Base-by-base conservation (phyloP, 2,888 invertebrate species). In the Napeogenes sylphis region DNA sequence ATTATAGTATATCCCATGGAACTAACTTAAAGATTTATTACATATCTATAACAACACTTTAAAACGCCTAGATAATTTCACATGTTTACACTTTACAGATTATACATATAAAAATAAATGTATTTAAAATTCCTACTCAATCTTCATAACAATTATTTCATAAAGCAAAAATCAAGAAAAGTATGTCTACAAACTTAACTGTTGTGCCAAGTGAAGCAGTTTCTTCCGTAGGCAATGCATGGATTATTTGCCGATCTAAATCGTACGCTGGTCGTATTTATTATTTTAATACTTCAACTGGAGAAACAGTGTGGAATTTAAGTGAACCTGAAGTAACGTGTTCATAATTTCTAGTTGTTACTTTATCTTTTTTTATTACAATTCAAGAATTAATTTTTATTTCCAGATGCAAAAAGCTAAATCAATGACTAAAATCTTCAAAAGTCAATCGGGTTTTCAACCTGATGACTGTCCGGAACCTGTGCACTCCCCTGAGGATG, bases 241-340 rank as follows among this genome's bases (percentile, higher is more conserved):
- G 88, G 87, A 69, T 84, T 61, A 66, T 82, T 45, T 79, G 79
- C 66, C 75, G 78, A 58, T 89, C 89, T 4, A 84, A 78, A 67
- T 79, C 83, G 3, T 76, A 81, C 61, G 70, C 73, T 56, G 83
- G 82, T 8, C 71, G 73, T 51, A 74, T 79, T 58, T 89, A 85
- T 71, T 87, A 85, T 68, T 85, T 85, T 63, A 87, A 89, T 62
- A 83, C 82, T 33, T 21, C 75, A 2, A 85, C 83, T 64, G 84
- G 86, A 45, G 74, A 82, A 71, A 73, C 84, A 66, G 81, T 72
- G 30, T 88, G 87, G 87, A 81, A 86, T 72, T 71, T 84, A 65
- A 81, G 81, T 65, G 77, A 79, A 58, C 62, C 71, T 21, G 84
- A 86, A 78, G 88, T 86, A 75, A 67, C 42, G n/a, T 12, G 3